phyloP scores from a whole-genome alignment of 2,797 vertebrate genomes.

The Parauchenoglanis ngamensis region DNA sequence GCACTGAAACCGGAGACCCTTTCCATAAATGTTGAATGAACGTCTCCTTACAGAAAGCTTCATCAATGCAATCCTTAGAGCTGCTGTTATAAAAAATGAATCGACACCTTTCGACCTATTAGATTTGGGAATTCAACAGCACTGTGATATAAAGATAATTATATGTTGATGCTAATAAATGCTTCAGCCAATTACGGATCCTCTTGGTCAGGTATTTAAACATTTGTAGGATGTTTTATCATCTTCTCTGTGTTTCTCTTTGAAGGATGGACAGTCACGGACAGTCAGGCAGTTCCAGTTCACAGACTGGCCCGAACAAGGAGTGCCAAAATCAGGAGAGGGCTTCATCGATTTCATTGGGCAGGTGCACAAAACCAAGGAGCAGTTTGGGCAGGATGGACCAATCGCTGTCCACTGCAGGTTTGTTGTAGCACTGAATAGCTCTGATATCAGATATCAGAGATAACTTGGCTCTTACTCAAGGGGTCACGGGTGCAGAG shows the following conservation, averaged over 20 bases:
- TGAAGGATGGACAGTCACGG: slow-evolving; percentile 92
- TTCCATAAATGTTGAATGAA: background rate
- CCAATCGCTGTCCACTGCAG: slow-evolving; percentile 98
- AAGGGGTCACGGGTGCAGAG: slow-evolving; percentile 3
- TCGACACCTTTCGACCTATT: background rate
- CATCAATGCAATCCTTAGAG: background rate
- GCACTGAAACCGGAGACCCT: background rate
- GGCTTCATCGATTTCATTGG: slow-evolving; percentile 98
- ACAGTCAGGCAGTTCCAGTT: slow-evolving; percentile 99
- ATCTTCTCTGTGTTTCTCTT: background rate
- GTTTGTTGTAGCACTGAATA: slow-evolving; percentile 64
- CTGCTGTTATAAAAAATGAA: background rate
- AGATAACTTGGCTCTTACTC: slow-evolving; percentile 5
- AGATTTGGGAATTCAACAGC: background rate
- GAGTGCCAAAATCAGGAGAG: slow-evolving; percentile 96
- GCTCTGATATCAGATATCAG: background rate
- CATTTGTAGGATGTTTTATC: no score
- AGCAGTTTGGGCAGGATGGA: slow-evolving; percentile 97
- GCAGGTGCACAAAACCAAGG: slow-evolving; percentile 98
- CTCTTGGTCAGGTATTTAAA: background rate
- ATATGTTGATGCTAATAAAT: background rate
- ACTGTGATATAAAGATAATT: background rate
- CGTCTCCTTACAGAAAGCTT: background rate
- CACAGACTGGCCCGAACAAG: slow-evolving; percentile 98
- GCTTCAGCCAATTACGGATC: background rate